phyloP scores from a whole-genome alignment of 1,140 invertebrate species.

The Temnothorax longispinosus region DNA sequence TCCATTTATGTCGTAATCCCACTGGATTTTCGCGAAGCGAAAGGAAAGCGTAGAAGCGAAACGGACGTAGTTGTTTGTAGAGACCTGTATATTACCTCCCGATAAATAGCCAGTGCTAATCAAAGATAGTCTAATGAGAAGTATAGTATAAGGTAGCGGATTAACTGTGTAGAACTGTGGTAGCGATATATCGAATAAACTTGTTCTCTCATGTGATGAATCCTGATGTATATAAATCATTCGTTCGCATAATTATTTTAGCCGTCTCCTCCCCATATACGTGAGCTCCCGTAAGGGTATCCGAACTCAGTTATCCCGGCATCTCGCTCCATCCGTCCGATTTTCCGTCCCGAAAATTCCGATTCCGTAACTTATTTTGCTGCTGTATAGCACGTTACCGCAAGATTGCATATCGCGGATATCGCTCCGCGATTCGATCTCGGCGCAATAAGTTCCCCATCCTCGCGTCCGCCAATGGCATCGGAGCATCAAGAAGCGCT shows the following conservation, averaged over 20 bases:
- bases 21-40: slow-evolving; percentile 67
- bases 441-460: slow-evolving; percentile 35
- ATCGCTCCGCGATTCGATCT: slow-evolving; percentile 28
- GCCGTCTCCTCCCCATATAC: not conserved
- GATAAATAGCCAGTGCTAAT: slow-evolving; percentile 78
- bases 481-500: not conserved
- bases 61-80: slow-evolving; percentile 79
- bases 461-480: slow-evolving; percentile 25
- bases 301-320: not conserved
- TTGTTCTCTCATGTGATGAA: slow-evolving; percentile 84
- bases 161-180: slow-evolving; percentile 81
- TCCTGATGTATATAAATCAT: slow-evolving; percentile 32
- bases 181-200: slow-evolving; percentile 84
- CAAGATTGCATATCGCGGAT: slow-evolving; percentile 39
- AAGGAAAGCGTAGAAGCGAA: slow-evolving; percentile 70
- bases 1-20: slow-evolving; percentile 55
- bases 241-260: not conserved
- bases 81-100: slow-evolving; percentile 80
- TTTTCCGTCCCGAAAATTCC: slow-evolving; percentile 24
- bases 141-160: slow-evolving; percentile 79
- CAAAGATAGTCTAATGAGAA: slow-evolving; percentile 79
- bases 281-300: not conserved
- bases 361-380: slow-evolving; percentile 26
- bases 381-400: not conserved
- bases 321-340: not conserved